Conservation (phyloP, 2,888 invertebrate genomes). For the Xanthorhoe designata region DNA sequence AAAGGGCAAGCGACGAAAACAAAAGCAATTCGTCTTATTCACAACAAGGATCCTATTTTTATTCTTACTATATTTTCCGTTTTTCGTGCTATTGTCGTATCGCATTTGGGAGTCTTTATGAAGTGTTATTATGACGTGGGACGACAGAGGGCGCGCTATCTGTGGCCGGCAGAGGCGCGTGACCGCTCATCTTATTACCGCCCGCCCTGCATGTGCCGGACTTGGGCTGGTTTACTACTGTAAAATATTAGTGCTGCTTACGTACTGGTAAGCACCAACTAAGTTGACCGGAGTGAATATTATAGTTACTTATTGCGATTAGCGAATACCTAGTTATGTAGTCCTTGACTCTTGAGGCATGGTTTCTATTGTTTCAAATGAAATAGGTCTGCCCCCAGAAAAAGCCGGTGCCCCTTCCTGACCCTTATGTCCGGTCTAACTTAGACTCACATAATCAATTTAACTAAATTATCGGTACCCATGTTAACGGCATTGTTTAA, state of each 20-base stretch:
- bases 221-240: neutral
- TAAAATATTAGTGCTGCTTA: too few relatives aligned
- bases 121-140: slow-evolving; percentile 52
- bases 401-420: slow-evolving; percentile 1
- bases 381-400: neutral
- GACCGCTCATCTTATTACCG: slow-evolving; percentile 76
- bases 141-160: slow-evolving; percentile 61
- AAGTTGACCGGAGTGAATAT: too few relatives aligned
- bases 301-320: too few relatives aligned
- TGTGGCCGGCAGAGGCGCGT: slow-evolving; percentile 67
- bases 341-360: neutral
- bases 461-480: slow-evolving; percentile 65
- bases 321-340: too few relatives aligned
- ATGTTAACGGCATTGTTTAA: slow-evolving; percentile 52
- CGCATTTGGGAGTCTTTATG: slow-evolving; percentile 47
- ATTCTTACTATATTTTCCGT: slow-evolving; percentile 7
- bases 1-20: slow-evolving; percentile 21
- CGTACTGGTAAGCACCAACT: too few relatives aligned
- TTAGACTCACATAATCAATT: slow-evolving; percentile 58
- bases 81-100: slow-evolving; percentile 31
- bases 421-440: slow-evolving; percentile 7
- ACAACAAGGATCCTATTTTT: slow-evolving; percentile 15
- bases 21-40: slow-evolving; percentile 25
- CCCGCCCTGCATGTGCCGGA: slow-evolving; percentile 31
- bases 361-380: neutral